Base-by-base conservation (phyloP, 2,797 vertebrate genomes). In the Enteromius mattozi region DNA sequence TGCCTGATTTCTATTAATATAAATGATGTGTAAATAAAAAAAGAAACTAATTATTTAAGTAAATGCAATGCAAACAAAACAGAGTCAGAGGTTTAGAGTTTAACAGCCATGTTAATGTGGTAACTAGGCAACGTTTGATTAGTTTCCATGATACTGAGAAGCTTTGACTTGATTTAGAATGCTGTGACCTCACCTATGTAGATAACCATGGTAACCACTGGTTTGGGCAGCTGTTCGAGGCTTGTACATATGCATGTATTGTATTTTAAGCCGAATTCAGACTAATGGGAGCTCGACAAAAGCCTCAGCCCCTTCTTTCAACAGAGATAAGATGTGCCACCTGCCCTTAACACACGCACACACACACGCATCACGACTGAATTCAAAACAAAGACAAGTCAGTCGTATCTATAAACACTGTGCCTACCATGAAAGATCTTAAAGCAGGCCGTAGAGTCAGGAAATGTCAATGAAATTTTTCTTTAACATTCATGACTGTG, bases 321-420 rank as follows among this genome's bases (percentile, higher is more conserved):
- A 85, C 21, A 72, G 54, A 79, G 78, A 87, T 87, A 84, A 86
- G 42, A 79, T 54, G 66, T 14, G 61, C 78, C 86, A 87, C 74
- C 78, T 86, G 84, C 56, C 35, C n/a, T 45, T 24, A 56, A 85
- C 33, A 87, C 78, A 84, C 69, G 83, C 30, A 45, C 70, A 71
- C 74, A 40, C 13, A 68, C 47, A 42, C 21, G 1, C 45, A 54
- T 14, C 27, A 82, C n/a, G 42, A 49, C 42, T 68, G 42, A 45
- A 21, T 74, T 49, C 42, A 63, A 42, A 47, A 47, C 54, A 82
- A 65, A 37, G 56, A 63, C 13, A 65, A 66, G 13, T 75, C 37
- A 47, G 47, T 35, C 80, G 33, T 81, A 65, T 33, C 27, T 47
- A 68, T 45, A 51, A 33, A 33, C 63, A 65, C 33, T 81, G 12